Conservation (phyloP, 2,888 invertebrate genomes). For the Andrena camellia region DNA sequence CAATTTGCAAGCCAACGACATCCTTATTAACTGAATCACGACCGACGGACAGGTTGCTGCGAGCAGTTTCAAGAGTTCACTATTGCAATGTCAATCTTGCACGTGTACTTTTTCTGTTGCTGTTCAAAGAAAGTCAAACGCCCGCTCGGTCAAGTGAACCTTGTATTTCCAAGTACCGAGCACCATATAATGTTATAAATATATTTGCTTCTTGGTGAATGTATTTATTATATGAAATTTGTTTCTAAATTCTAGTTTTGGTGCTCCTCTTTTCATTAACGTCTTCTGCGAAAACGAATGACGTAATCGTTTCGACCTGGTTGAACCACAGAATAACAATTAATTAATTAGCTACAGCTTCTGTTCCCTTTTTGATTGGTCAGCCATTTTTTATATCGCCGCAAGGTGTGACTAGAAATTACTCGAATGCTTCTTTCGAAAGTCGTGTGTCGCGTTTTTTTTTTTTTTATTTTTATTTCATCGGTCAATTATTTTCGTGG, state of each 20-base stretch:
- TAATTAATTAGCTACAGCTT: not conserved
- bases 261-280: not conserved
- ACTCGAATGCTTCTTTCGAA: conserved; percentile 12
- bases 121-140: no score
- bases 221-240: no score
- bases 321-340: conserved; percentile 19
- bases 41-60: not conserved
- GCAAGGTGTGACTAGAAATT: conserved; percentile 1
- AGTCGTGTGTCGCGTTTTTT: conserved; percentile 13
- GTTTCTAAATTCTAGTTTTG: no score
- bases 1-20: conserved; percentile 18
- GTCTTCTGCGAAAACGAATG: conserved; percentile 10
- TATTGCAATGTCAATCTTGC: not conserved
- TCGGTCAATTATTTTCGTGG: conserved; percentile 47
- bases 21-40: conserved; percentile 18
- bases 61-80: not conserved
- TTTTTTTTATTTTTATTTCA: conserved; percentile 13
- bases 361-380: not conserved
- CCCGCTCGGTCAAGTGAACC: no score
- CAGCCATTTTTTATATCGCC: no score
- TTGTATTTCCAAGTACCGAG: no score
- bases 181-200: not conserved
- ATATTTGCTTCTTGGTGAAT: not conserved
- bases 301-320: conserved; percentile 1
- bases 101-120: not conserved